These are phyloP conservation scores for Umimayanthus chanpuru DNA, from an alignment of 92 coral and sea anemone species.

Conservation along the genomic window DNA sequence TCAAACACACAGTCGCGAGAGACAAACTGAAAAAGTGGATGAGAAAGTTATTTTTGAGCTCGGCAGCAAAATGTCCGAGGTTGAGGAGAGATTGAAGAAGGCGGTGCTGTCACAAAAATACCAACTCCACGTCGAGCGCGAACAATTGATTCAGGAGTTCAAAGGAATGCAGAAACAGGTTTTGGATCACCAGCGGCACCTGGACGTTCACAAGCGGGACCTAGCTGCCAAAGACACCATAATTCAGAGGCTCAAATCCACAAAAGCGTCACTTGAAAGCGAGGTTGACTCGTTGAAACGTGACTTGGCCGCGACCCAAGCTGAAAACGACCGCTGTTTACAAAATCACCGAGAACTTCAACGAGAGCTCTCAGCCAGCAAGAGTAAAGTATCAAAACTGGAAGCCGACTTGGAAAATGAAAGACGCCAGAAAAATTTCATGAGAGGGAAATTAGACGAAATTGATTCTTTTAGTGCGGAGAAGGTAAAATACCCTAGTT, in stretches of 20 bases:
- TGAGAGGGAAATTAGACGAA: slow-evolving; percentile 66
- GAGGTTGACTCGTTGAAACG: slow-evolving; percentile 89
- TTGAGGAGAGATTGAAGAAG: slow-evolving; percentile 88
- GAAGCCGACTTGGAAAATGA: slow-evolving; percentile 93
- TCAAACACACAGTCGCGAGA: slow-evolving; percentile 33
- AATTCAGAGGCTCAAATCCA: slow-evolving; percentile 84
- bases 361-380: slow-evolving; percentile 68
- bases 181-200: slow-evolving; percentile 85
- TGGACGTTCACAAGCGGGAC: slow-evolving; percentile 86
- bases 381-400: slow-evolving; percentile 79
- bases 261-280: slow-evolving; percentile 85
- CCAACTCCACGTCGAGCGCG: slow-evolving; percentile 84
- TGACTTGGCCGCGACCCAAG: slow-evolving; percentile 73
- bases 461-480: slow-evolving; percentile 67
- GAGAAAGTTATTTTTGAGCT: slow-evolving; percentile 79
- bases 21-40: slow-evolving; percentile 57
- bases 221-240: slow-evolving; percentile 86
- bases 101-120: slow-evolving; percentile 90
- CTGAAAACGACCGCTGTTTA: slow-evolving; percentile 72
- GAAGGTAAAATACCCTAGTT: slow-evolving; percentile 39
- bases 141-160: slow-evolving; percentile 87
- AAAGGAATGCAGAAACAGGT: slow-evolving; percentile 83
- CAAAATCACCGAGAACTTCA: slow-evolving; percentile 77
- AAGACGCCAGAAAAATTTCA: slow-evolving; percentile 70
- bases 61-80: slow-evolving; percentile 82